A percentile compares a stretch with the other conserved stretches of the same genome.
phyloP scores from a whole-genome alignment of 2,113 vertebrate species.

The Anser brachyrhynchus region DNA sequence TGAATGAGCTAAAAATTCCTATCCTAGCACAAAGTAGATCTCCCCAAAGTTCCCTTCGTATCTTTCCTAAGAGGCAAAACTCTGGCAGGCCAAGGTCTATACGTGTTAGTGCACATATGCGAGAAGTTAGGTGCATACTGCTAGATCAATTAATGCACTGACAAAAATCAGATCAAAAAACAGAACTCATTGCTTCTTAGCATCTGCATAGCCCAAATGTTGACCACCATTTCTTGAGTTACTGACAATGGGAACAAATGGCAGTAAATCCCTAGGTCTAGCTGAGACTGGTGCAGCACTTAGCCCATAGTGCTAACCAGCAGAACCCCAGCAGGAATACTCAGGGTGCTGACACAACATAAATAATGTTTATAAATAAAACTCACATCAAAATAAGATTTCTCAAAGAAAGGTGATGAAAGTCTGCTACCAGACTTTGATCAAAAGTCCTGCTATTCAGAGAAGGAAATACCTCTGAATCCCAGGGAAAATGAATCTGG shows the following conservation, averaged over 20 bases:
- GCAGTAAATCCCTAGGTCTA: not conserved
- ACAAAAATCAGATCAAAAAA: not conserved
- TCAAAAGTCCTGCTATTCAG: not conserved
- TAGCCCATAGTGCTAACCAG: not conserved
- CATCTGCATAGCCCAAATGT: accelerated
- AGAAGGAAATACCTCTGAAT: constrained; percentile 57
- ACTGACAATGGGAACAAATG: not conserved
- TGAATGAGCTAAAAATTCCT: not conserved
- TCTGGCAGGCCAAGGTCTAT: not conserved
- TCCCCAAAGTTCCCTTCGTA: not conserved
- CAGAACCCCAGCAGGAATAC: not conserved
- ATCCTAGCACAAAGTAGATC: not conserved
- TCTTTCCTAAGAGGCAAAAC: not conserved
- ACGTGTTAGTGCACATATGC: accelerated
- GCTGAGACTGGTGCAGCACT: not conserved
- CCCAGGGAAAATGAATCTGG: constrained; percentile 43
- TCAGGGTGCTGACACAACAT: not conserved
- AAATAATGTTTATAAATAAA: constrained; percentile 34
- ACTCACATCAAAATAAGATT: constrained; percentile 5
- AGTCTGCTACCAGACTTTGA: constrained; percentile 16
- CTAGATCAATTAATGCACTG: not conserved
- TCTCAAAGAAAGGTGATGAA: constrained; percentile 39
- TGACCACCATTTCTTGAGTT: not conserved
- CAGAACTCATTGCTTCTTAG: not conserved
- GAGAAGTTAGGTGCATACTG: not conserved